Base-by-base conservation (phyloP, 2,797 vertebrate species). In the Anguilla anguilla region DNA sequence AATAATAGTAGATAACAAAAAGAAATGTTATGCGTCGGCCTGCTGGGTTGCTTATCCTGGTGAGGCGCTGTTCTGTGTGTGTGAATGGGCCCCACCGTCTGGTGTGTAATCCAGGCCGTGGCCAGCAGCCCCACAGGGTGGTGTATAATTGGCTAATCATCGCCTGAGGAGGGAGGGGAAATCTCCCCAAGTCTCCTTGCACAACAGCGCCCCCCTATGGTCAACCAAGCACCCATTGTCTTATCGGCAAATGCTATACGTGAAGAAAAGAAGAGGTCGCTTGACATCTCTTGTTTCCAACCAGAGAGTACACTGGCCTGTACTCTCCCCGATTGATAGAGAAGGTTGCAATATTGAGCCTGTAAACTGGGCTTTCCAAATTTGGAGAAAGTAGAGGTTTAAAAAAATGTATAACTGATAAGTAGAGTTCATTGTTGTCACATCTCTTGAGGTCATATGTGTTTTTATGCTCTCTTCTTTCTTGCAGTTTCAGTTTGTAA, bases 401-500 rank as follows among this genome's bases (percentile, higher is more conserved):
- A 59, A 59, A 59, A 4, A 3, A 77, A 15, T 28, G 0, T 57
- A 4, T 86, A 46, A 17, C 46, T 22, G 6, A 46, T 49, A n/a
- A 28, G 31, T 31, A 55, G 77, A 64, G 57, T 67, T 84, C 19
- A 39, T 39, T 43, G 74, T 35, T 57, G 51, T 85, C 46, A 39
- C 19, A 22, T 59, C 35, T 87, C 13, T 39, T 53, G 85, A 53
- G 49, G 85, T 74, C 81, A 1, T 55, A 72, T 55, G 0, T 87
- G 31, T 46, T 22, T 7, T 7, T 4, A 90, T 88, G 31, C 86
- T 74, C 46, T 85, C 43, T 90, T 88, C 93, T 87, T 93, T 49
- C 17, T 91, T 89, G 0, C 95, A 99, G 98, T 99, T 99, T 96
- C 98, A 99, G 95, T 99, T 99, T 95, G 96, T 99, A 96, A 99